Evolutionary conservation across 2,888 invertebrate genomes (phyloP), one percentile per base, ranked within the genome.

Genomic region (Polyploca ridens): DNA sequence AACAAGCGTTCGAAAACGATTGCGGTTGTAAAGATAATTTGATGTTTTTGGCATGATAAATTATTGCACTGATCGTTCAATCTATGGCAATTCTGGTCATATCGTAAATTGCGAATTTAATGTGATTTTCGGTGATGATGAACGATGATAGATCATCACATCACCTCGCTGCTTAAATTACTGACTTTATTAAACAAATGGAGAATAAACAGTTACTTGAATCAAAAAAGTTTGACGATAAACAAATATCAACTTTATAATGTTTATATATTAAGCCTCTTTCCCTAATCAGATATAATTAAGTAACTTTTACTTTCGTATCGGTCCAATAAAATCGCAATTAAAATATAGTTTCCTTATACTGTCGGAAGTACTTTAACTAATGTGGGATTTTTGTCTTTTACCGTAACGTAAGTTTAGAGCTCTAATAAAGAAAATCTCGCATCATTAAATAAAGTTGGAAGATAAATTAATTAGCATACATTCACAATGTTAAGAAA

Each of bases 361-460:
- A 71, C 57, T 68, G 73, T 78, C 84, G 84, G 85, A 85, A 81
- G 79, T n/a, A 65, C 72, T 68, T 66, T 75, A 73, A 83, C 73
- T 76, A 76, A 84, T 79, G 86, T 84, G 84, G 79, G 82, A 83
- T 76, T 74, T 79, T 75, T 67, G 62, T 64, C 68, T 73, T 78
- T 79, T 73, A 80, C 78, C 77, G 79, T 78, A 78, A 66, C 67
- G 13, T 54, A 2, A 54, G 67, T 67, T 71, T 68, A 66, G 59
- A 64, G 64, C 62, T 67, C 67, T 63, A 65, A 73, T 73, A 71
- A 71, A 69, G 68, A 63, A 61, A 54, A 19, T 54, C 19, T 54
- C 54, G 19, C 54, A 19, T 54, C 54, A 10, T 27, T 62, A 60
- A 46, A 64, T 69, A 69, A 68, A 65, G 63, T 66, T 66, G 59